phyloP scores from a whole-genome alignment of 2,888 invertebrate species.

The Torymus texanus region DNA sequence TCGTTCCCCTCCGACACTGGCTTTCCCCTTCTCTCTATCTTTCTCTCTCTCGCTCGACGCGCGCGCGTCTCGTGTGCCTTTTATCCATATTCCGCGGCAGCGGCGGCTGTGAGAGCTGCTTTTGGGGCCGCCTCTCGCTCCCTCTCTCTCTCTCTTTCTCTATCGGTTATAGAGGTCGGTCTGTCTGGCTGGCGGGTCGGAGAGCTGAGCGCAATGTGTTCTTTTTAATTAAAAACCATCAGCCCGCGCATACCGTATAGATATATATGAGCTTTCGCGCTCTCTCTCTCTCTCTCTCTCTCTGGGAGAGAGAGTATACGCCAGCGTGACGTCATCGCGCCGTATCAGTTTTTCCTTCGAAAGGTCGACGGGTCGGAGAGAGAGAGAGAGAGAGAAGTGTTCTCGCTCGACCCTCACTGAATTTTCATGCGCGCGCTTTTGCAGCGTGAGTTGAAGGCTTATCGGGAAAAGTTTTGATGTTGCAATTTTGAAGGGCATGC shows the following conservation, averaged over 20 bases:
- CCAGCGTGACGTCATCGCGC: no score
- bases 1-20: conserved; percentile 56
- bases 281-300: no score
- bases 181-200: not conserved
- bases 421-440: no score
- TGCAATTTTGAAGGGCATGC: no score
- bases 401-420: no score
- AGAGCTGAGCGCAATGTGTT: conserved; percentile 13
- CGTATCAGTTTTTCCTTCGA: not conserved
- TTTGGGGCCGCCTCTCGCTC: conserved; percentile 36
- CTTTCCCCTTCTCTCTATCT: not conserved
- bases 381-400: no score
- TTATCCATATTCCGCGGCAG: conserved; percentile 37
- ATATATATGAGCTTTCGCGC: no score
- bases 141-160: not conserved
- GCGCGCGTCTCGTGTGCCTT: conserved; percentile 40
- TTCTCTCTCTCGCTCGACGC: conserved; percentile 30
- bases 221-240: conserved; percentile 50
- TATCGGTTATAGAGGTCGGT: not conserved
- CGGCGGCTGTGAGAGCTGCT: conserved; percentile 14
- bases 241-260: not conserved
- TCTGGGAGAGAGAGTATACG: no score
- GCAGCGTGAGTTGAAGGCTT: no score
- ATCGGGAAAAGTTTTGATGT: no score
- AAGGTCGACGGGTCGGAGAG: not conserved